Conservation (phyloP, 1,140 invertebrate genomes). For the Argopecten irradians region DNA sequence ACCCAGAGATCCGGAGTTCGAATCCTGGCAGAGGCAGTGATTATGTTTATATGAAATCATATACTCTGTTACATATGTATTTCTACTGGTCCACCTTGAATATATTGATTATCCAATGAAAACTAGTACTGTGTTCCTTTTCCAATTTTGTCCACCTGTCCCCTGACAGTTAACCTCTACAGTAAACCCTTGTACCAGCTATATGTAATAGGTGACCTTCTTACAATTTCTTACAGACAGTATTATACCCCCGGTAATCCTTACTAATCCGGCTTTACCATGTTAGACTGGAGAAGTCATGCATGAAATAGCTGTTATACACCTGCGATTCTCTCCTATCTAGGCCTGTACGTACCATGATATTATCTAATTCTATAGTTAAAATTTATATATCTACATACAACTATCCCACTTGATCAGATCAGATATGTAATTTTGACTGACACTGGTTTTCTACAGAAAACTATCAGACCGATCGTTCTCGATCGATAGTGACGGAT, state of each 20-base stretch:
- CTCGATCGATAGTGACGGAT: not conserved
- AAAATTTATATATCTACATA: not conserved
- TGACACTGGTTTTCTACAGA: not conserved
- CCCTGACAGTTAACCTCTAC: not conserved
- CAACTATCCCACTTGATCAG: not conserved
- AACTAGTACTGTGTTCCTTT: no score
- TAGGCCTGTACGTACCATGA: not conserved
- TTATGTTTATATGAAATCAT: no score
- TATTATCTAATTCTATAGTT: not conserved
- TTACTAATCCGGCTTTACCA: not conserved
- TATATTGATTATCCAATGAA: no score
- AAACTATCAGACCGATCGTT: not conserved
- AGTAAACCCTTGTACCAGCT: not conserved
- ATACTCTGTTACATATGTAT: no score
- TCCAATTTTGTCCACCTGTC: not conserved
- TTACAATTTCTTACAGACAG: not conserved
- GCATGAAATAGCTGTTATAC: not conserved
- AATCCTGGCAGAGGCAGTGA: no score
- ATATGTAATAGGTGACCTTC: not conserved
- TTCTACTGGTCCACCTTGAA: no score
- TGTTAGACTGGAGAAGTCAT: not conserved
- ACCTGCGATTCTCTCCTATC: not conserved
- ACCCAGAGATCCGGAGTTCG: no score
- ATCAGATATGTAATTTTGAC: not conserved
- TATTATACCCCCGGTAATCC: not conserved